Base-by-base conservation (phyloP, 2,888 invertebrate genomes). In the Idaea biselata region DNA sequence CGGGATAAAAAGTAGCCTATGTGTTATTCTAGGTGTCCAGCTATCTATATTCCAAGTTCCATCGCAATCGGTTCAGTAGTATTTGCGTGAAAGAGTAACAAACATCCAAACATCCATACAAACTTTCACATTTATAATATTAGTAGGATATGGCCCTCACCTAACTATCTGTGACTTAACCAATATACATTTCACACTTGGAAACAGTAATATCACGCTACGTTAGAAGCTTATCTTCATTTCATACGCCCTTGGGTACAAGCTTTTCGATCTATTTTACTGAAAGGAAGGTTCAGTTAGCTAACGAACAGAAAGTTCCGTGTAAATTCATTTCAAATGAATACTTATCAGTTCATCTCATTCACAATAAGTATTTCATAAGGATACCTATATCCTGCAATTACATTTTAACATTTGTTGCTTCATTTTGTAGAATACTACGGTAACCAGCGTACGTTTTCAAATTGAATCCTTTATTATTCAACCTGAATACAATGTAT, bases 131-230 rank as follows among this genome's bases (percentile, higher is more conserved):
- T n/a, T n/a, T n/a, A n/a, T n/a, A n/a, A n/a, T n/a, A n/a, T n/a
- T n/a, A n/a, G n/a, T n/a, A n/a, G n/a, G n/a, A n/a, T n/a, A n/a
- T n/a, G n/a, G n/a, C n/a, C n/a, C n/a, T n/a, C n/a, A n/a, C n/a
- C n/a, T n/a, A n/a, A 64, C 31, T 64, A 54, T 65, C 25, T 60
- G 62, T 64, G 68, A 61, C 65, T 60, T 65, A 69, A 64, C 60
- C 62, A 58, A 67, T 68, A 66, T 66, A 65, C 58, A 58, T 64
- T 63, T 59, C 60, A 57, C 53, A 61, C 33, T 53, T 25, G 11
- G 65, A 65, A 57, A 59, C 64, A 18, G 55, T 56, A 44, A 17
- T 8, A 7, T 44, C n/a, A 56, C 14, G 31, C 11, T 14, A 44
- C 32, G 32, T 1, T 32, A 11, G 32, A 32, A 11, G 44, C 14